Base-by-base conservation (phyloP, 2,888 invertebrate genomes). In the Piscicola geometra region DNA sequence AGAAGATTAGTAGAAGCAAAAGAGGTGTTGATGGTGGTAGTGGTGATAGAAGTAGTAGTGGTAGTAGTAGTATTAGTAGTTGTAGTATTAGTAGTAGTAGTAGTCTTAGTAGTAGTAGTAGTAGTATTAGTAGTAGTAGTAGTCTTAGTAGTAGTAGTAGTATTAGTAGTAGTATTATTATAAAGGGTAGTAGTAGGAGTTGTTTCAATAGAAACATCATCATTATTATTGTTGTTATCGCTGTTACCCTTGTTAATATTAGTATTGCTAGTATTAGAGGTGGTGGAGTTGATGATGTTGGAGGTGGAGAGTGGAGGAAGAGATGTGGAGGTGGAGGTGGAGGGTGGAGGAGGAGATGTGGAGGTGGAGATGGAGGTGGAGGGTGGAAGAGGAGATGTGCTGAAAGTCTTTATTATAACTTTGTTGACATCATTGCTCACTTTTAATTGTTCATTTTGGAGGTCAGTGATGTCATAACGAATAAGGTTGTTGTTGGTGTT, bases 21-120 rank as follows among this genome's bases (percentile, higher is more conserved):
- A 64, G 64, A 12, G 21, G 25, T 64, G 21, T 3, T 28, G 9
- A 21, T n/a, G 21, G 25, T 64, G 21, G n/a, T 64, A 64, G n/a
- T 64, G 9, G 25, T 30, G 9, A 9, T 64, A 64, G n/a, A 5
- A 64, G 30, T 64, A 30, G 5, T 64, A 64, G n/a, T 64, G 9
- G 64, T 30, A 64, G 30, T 64, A n/a, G n/a, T n/a, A 64, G 64
- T 30, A 64, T 3, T 64, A 28, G n/a, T 64, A 64, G 25, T 3
- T 12, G n/a, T 64, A 64, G 64, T 64, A 64, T 3, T 64, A n/a
- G 30, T 64, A 28, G n/a, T 30, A 64, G n/a, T 30, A 64, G 21
- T 64, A 64, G 64, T 12, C 5, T 5, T 64, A 64, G 64, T 64
- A 64, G 64, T 64, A 64, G 64, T 64, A 64, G 64, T 64, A 64